These are phyloP conservation scores for Caenorhabditis tropicalis DNA, from an alignment of 1,140 invertebrate genomes.

Conservation along the genomic window DNA sequence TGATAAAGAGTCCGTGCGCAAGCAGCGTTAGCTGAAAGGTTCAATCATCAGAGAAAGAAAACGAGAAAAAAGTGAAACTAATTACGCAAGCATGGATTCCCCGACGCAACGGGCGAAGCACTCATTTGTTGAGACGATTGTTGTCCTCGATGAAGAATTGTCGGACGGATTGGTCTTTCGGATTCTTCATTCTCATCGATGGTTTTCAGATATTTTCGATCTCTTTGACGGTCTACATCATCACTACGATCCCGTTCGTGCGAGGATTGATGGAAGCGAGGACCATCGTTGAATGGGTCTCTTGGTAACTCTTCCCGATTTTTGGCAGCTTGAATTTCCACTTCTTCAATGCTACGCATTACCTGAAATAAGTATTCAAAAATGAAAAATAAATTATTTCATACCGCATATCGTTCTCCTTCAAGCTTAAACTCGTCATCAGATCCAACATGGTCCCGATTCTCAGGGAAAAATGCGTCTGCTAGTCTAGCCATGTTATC, in stretches of 20 bases:
- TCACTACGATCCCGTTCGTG: slow-evolving; percentile 5
- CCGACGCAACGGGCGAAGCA: slow-evolving; percentile 24
- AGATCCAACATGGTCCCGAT: slow-evolving; percentile 12
- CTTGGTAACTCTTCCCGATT: slow-evolving; percentile 3
- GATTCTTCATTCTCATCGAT: not conserved
- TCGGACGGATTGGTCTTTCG: slow-evolving; percentile 24
- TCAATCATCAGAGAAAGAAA: not conserved
- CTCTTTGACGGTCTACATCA: slow-evolving; percentile 11
- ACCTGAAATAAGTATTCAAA: not conserved
- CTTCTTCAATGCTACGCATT: slow-evolving; percentile 30
- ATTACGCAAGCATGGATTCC: slow-evolving; percentile 30
- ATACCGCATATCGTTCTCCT: slow-evolving; percentile 46
- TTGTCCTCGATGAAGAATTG: slow-evolving; percentile 17
- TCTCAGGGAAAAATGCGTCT: slow-evolving; percentile 45
- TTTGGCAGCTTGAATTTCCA: slow-evolving; percentile 28
- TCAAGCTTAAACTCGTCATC: slow-evolving; percentile 26
- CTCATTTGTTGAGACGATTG: slow-evolving; percentile 28
- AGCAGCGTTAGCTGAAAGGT: not conserved
- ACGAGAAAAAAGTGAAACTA: slow-evolving; percentile 28
- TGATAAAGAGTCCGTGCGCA: not conserved
- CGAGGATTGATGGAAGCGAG: slow-evolving; percentile 21
- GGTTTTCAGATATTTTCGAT: slow-evolving; percentile 19
- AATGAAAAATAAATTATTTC: not conserved
- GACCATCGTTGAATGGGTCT: slow-evolving; percentile 15
- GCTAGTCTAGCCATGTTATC: not conserved